Evolutionary conservation across 2,888 invertebrate genomes (phyloP), one percentile per base, ranked within the genome.

Genomic region (Drosophila mimica): DNA sequence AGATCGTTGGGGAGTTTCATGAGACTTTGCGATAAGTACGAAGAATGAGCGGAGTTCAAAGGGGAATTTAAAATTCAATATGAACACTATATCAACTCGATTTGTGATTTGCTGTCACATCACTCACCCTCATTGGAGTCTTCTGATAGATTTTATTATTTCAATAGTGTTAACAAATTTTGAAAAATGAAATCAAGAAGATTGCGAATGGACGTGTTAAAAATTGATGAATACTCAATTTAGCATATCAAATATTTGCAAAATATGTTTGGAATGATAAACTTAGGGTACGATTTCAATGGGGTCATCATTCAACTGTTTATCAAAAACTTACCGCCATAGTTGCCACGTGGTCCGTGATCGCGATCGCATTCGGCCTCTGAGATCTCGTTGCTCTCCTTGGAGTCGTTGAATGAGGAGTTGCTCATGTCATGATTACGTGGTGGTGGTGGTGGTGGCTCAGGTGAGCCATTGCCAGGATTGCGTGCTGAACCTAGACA

Each of bases 371-470:
- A 98, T 93, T 98, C 98, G 88, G 98, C 97, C 94, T 98, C 98
- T 92, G 97, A 97, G 94, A 97, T 97, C 94, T 98, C 98, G 94
- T 97, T 98, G 94, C 97, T 97, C 93, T 98, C 97, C 94, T 98
- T 98, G 92, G 97, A 97, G 93, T 98, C 98, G 94, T 98, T 98
- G 94, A 97, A 97, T 67, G 96, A 96, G 86, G 96, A 96, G 90
- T 96, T 96, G 88, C 96, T 96, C 86, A 94, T 95, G 93, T 97
- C 97, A 91, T 97, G 97, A 93, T 97, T 97, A 92, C 96, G 96
- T 91, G 96, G 97, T 89, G 96, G 97, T 82, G 96, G 97, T 94
- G 95, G 95, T 83, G 95, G 95, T 56, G 95, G 95, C 93, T 95
- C 95, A 89, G 95, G 93, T 94, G 96, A 92, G 94, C 95, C 94